Evolutionary conservation across 2,888 invertebrate genomes (phyloP), one percentile per base, ranked within the genome.

Genomic region (Bombylius discolor): DNA sequence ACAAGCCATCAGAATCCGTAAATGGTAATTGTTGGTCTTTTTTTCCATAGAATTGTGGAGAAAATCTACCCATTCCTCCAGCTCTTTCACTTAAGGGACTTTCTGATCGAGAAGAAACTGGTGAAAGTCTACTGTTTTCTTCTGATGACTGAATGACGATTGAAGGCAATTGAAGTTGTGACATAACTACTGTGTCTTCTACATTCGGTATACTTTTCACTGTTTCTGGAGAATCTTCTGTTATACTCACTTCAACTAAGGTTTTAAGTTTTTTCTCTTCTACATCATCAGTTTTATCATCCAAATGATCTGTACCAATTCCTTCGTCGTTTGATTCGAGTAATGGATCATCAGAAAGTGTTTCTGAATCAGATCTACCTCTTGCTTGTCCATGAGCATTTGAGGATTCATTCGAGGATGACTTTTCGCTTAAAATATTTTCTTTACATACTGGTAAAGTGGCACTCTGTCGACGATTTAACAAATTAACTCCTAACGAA

Each of bases 1-100:
- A 87, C 32, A 87, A 73, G 5, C 87, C 87, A 68, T 88, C 88
- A 1, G 87, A 87, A 71, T 88, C 88, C 13, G 87, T 87, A 65
- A 85, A 84, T 14, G 85, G 85, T 58, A 85, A 69, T 56, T 75
- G 67, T 65, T 79, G 77, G 65, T 78, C 79, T 65, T 82, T 79
- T 60, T 81, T 78, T 42, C 85, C 83, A 69, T 84, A 85, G 70
- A 85, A 85, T 65, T 83, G 82, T 0, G 85, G 82, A 5, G 86
- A 84, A 71, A 86, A 85, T 56, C 83, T 74, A 34, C 81, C 82
- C 61, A 84, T 70, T 48, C 83, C 81, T 14, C 68, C 70, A 51
- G 83, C 83, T 64, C 82, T 81, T 69, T 87, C 87, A 70, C 87
- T 87, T 51, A 87, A 72, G 11, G 87, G 87, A 71, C 86, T 86